phyloP scores from a whole-genome alignment of 2,888 invertebrate species.

The Bellardia pandia region DNA sequence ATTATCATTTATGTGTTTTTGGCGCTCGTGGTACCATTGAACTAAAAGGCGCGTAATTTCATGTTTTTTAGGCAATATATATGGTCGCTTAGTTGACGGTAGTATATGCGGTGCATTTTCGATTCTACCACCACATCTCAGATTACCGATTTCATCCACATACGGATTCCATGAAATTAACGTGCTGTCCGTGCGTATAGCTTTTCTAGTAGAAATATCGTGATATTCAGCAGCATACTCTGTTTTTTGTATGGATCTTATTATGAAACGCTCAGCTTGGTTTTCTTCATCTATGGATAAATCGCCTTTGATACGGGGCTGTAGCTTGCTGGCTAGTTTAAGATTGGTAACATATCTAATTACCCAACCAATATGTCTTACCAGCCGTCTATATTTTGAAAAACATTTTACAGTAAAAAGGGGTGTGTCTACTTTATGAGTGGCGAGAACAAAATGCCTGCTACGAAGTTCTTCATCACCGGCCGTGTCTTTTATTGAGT shows the following conservation, averaged over 20 bases:
- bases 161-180: too few species aligned
- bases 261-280: not conserved
- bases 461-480: not conserved
- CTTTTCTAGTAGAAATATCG: too few species aligned
- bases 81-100: not conserved
- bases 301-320: not conserved
- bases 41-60: slow-evolving; percentile 19
- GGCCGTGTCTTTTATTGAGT: too few species aligned
- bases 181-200: too few species aligned
- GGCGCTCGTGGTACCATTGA: slow-evolving; percentile 18
- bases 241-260: slow-evolving; percentile 4
- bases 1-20: slow-evolving; percentile 11
- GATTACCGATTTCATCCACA: slow-evolving; percentile 19
- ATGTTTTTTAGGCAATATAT: slow-evolving; percentile 13
- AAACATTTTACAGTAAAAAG: not conserved
- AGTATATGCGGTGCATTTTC: slow-evolving; percentile 19
- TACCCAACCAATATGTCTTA: slow-evolving; percentile 13
- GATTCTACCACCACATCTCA: slow-evolving; percentile 38
- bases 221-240: not conserved
- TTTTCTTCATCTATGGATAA: slow-evolving; percentile 34
- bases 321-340: not conserved
- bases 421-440: not conserved
- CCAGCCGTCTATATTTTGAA: not conserved
- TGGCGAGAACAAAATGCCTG: not conserved
- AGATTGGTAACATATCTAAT: slow-evolving; percentile 11